These are phyloP conservation scores for Struthidea cinerea DNA, from an alignment of 2,113 vertebrate species.

Conservation along the genomic window DNA sequence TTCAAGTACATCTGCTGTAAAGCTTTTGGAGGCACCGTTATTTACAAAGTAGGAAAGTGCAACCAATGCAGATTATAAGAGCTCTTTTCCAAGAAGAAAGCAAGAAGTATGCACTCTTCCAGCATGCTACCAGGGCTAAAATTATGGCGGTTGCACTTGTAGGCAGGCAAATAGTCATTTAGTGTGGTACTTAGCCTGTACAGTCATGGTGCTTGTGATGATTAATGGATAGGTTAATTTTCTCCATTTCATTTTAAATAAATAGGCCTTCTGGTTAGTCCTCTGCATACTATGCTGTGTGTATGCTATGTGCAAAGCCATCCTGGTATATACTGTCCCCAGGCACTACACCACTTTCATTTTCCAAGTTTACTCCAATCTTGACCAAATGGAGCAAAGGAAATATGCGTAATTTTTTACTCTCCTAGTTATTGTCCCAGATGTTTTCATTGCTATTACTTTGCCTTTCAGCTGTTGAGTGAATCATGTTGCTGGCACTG, in stretches of 20 bases:
- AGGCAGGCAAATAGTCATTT: background rate
- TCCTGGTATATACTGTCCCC: background rate
- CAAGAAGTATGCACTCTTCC: background rate
- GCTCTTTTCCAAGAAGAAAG: background rate
- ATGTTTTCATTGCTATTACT: background rate
- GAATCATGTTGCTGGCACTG: background rate
- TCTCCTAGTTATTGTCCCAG: background rate
- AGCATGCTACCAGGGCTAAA: background rate
- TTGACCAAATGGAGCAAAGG: background rate
- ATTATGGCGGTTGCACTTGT: background rate
- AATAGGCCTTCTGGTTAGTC: background rate
- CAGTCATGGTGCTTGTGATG: background rate
- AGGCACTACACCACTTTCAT: background rate
- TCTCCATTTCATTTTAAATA: background rate
- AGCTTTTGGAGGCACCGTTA: background rate
- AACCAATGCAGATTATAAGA: background rate
- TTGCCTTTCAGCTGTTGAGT: background rate
- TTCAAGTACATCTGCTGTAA: background rate
- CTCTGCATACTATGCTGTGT: background rate
- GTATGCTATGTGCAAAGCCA: background rate
- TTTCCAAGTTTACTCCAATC: background rate
- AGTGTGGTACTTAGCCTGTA: background rate
- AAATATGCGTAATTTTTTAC: background rate
- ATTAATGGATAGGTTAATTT: background rate
- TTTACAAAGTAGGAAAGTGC: background rate